Evolutionary conservation across 2,797 vertebrate species (phyloP).

Genomic region (Takifugu ocellatus): DNA sequence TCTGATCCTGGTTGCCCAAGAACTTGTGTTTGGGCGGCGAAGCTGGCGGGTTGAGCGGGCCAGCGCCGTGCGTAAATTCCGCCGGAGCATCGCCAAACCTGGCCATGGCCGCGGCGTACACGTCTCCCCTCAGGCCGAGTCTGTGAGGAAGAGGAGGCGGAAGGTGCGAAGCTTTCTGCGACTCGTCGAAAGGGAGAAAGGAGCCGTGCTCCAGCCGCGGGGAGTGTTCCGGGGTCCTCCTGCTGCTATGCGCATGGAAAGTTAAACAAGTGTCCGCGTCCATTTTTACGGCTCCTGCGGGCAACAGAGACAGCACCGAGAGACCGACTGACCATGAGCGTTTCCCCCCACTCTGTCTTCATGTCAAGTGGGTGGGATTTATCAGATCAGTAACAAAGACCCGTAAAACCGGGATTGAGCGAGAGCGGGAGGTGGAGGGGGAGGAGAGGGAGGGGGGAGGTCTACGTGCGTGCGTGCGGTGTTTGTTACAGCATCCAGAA

Average conservation of each 20-base stretch:
- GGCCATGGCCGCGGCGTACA: conserved; percentile 65
- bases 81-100: conserved; percentile 67
- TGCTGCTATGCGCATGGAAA: conserved; percentile 74
- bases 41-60: conserved; percentile 57
- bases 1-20: conserved; percentile 76
- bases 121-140: conserved; percentile 66
- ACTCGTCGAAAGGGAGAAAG: conserved; percentile 72
- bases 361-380: conserved; percentile 81
- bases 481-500: conserved; percentile 45
- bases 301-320: conserved; percentile 55
- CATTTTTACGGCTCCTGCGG: conserved; percentile 70
- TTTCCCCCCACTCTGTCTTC: conserved; percentile 52
- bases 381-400: conserved; percentile 82
- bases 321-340: conserved; percentile 49
- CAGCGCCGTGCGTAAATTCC: conserved; percentile 68
- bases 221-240: conserved; percentile 70
- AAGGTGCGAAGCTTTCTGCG: conserved; percentile 71
- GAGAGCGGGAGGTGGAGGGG: neutral
- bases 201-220: conserved; percentile 70
- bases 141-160: conserved; percentile 62
- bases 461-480: conserved; percentile 4
- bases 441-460: neutral
- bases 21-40: conserved; percentile 81
- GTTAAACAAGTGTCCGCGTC: conserved; percentile 81
- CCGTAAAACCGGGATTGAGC: conserved; percentile 70